A percentile compares a stretch with the other conserved stretches of the same genome.
Evolutionary conservation across 1,140 invertebrate genomes (phyloP).

Genomic region (Platorchestia sp.): DNA sequence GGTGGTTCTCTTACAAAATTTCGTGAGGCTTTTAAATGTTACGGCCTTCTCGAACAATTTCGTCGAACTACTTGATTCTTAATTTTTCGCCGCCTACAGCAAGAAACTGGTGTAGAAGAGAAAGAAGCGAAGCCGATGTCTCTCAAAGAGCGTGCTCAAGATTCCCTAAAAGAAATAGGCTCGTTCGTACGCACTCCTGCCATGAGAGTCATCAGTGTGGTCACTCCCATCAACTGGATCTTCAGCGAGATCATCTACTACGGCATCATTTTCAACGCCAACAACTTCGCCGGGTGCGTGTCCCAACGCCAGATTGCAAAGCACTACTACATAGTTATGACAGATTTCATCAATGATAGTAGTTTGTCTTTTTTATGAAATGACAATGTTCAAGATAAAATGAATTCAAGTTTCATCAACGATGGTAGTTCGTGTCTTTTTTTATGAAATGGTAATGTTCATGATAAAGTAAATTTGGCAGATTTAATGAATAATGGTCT

Average conservation of each 20-base stretch:
- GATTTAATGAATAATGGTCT: too few species aligned
- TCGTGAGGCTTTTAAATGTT: neutral
- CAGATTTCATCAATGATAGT: too few species aligned
- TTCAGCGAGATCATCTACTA: conserved; percentile 56
- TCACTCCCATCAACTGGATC: conserved; percentile 49
- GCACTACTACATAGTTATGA: too few species aligned
- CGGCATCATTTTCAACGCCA: conserved; percentile 56
- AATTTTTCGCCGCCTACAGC: neutral
- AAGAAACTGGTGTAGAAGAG: neutral
- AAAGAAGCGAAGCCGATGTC: neutral
- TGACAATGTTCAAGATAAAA: too few species aligned
- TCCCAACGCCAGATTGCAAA: too few species aligned
- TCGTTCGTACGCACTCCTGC: conserved; percentile 48
- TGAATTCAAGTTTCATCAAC: too few species aligned
- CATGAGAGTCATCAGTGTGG: conserved; percentile 44
- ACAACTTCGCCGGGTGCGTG: conserved; percentile 48
- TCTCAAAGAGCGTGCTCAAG: neutral
- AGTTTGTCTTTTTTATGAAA: too few species aligned
- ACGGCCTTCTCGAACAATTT: too few species aligned
- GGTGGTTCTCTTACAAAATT: neutral
- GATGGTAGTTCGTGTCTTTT: too few species aligned
- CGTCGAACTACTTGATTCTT: too few species aligned
- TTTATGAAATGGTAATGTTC: too few species aligned
- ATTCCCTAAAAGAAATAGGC: neutral
- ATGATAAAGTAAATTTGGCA: too few species aligned